Evolutionary conservation across 2,797 vertebrate genomes (phyloP).

Genomic region (Dicrostonyx torquatus): DNA sequence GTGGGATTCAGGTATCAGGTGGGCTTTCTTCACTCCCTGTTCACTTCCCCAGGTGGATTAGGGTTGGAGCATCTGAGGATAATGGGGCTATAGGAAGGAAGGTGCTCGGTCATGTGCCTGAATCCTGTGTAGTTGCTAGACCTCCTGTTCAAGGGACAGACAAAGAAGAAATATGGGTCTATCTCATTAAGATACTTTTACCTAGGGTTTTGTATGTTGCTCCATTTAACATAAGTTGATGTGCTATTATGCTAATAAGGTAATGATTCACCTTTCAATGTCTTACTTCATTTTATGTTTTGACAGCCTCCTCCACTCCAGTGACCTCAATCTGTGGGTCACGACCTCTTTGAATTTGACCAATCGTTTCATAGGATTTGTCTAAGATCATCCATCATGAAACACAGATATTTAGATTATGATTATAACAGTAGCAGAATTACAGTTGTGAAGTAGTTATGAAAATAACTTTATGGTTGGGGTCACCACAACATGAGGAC

Average conservation of each 20-base stretch:
- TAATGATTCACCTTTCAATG: background rate
- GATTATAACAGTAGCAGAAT: no score
- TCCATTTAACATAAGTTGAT: background rate
- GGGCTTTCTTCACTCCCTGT: background rate
- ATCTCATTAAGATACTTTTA: background rate
- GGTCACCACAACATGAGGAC: background rate
- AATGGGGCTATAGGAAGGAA: background rate
- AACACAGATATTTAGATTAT: background rate
- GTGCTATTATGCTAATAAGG: background rate
- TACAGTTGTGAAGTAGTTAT: background rate
- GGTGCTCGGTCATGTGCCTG: no score
- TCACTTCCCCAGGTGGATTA: background rate
- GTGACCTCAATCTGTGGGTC: background rate
- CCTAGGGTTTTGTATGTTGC: background rate
- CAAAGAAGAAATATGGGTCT: background rate
- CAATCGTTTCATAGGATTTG: background rate
- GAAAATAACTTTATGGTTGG: background rate
- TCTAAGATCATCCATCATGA: background rate
- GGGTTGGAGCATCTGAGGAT: background rate
- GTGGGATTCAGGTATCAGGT: background rate
- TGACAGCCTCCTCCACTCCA: background rate
- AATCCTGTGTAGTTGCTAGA: background rate
- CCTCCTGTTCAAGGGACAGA: background rate
- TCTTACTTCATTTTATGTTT: background rate
- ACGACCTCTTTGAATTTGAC: background rate